Conservation (phyloP, 2,797 vertebrate genomes). For the Pseudochirops cupreus region DNA sequence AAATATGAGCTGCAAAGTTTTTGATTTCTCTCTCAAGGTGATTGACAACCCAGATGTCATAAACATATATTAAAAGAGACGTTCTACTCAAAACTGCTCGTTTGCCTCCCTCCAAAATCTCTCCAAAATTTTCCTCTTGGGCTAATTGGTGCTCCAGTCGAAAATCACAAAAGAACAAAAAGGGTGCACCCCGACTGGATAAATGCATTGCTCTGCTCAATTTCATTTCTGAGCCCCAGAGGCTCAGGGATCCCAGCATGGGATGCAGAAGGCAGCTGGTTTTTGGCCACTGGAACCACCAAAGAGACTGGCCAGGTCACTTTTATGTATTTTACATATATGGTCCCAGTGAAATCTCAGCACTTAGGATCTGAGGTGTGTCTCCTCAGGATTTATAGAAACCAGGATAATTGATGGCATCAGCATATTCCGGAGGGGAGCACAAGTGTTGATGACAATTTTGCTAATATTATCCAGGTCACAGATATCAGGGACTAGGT, state of each 20-base stretch:
- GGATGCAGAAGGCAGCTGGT: not conserved
- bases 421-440: slow-evolving; percentile 49
- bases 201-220: not conserved
- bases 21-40: accelerated
- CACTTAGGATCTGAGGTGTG: not conserved
- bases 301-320: not conserved
- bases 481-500: slow-evolving; percentile 80
- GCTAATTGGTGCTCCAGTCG: not conserved
- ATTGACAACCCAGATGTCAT: not conserved
- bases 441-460: slow-evolving; percentile 77
- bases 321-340: not conserved
- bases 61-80: accelerated
- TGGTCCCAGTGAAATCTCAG: not conserved
- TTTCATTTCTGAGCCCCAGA: not conserved
- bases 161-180: not conserved
- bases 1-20: not conserved
- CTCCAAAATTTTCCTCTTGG: not conserved
- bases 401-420: not conserved
- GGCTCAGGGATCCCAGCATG: not conserved
- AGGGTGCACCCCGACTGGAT: not conserved
- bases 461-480: slow-evolving; percentile 80
- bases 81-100: not conserved
- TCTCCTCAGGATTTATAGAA: not conserved
- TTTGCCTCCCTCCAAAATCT: not conserved
- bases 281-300: not conserved